Conservation (phyloP, 2,113 vertebrate genomes). For the Mola mola region DNA sequence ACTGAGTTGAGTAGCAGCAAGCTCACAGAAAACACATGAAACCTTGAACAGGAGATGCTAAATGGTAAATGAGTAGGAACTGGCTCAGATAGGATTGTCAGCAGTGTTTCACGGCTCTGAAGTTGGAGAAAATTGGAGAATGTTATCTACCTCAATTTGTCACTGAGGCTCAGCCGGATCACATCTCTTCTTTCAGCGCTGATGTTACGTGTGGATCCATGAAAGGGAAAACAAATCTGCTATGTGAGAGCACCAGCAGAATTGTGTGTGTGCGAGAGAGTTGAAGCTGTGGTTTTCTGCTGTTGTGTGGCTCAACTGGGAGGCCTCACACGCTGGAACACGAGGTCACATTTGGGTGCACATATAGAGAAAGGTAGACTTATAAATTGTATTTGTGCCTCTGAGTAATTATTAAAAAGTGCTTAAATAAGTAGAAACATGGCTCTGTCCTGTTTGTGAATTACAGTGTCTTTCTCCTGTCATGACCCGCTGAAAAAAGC, state of each 20-base stretch:
- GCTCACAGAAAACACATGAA: constrained; percentile 6
- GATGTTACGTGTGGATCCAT: constrained; percentile 11
- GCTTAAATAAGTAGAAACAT: constrained; percentile 54
- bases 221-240: constrained; percentile 3
- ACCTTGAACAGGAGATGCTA: constrained; percentile 6
- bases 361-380: constrained; percentile 63
- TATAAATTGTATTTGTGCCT: constrained; percentile 79
- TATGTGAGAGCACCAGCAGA: constrained; percentile 33
- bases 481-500: too few species aligned
- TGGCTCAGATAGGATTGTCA: neutral
- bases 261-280: neutral
- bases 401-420: constrained; percentile 80
- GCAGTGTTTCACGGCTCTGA: constrained; percentile 30
- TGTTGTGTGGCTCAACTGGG: constrained; percentile 27
- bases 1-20: constrained; percentile 49
- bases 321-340: constrained; percentile 40
- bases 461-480: too few species aligned
- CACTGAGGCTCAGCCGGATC: constrained; percentile 46
- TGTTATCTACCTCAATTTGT: constrained; percentile 72
- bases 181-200: constrained; percentile 20
- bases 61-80: neutral
- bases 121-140: constrained; percentile 47
- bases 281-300: constrained; percentile 38
- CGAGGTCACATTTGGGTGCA: constrained; percentile 57
- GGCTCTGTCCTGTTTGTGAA: neutral